These are phyloP conservation scores for Notarius lentiginosus DNA, from an alignment of 2,113 vertebrate species.

Conservation along the genomic window DNA sequence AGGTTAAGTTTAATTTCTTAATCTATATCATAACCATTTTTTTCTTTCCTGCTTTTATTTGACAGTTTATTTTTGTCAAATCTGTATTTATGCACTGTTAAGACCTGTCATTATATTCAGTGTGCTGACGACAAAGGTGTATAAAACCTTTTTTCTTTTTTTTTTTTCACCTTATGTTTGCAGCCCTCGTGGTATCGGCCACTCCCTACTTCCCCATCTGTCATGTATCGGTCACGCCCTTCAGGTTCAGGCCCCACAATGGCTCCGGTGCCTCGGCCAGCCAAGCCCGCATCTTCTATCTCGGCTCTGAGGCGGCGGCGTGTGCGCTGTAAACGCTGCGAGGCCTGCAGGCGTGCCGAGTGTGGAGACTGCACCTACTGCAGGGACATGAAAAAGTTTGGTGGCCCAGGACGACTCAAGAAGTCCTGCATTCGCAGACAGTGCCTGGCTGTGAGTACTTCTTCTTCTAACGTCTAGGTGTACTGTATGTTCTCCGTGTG, in stretches of 20 bases:
- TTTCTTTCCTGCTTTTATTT: no score
- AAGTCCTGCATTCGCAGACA: conserved; percentile 89
- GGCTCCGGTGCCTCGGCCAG: conserved; percentile 62
- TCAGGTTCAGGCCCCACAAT: conserved; percentile 69
- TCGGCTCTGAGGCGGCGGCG: conserved; percentile 84
- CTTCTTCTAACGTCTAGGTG: not conserved
- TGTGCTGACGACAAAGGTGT: accelerated
- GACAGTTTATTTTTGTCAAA: not conserved
- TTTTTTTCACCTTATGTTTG: not conserved
- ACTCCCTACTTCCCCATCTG: conserved; percentile 54
- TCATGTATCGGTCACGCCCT: conserved; percentile 66
- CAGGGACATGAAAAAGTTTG: conserved; percentile 94
- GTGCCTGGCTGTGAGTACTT: conserved; percentile 84
- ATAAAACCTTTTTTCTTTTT: not conserved
- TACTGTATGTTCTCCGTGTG: not conserved
- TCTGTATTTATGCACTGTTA: not conserved
- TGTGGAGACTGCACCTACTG: conserved; percentile 92
- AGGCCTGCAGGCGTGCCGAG: conserved; percentile 87
- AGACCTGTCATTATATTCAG: not conserved
- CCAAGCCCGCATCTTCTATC: conserved; percentile 80
- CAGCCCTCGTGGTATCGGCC: conserved; percentile 77
- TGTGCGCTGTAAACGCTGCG: conserved; percentile 90
- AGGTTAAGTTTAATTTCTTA: no score
- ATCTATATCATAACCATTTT: no score
- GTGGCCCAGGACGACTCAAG: conserved; percentile 91